Base-by-base conservation (phyloP, 2,113 vertebrate genomes). In the Notarius lentiginosus region DNA sequence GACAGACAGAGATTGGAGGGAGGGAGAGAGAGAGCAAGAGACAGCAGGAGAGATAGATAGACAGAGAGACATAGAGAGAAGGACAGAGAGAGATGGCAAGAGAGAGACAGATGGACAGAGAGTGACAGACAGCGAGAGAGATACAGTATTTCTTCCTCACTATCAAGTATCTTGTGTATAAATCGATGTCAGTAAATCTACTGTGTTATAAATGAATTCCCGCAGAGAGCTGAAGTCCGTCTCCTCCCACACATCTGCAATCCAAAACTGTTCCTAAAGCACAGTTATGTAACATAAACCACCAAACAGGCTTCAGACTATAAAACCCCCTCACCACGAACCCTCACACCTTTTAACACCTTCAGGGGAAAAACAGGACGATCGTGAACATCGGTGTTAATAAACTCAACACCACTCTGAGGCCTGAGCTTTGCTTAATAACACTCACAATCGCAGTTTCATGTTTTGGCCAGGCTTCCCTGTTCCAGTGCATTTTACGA, bases 241-340 rank as follows among this genome's bases (percentile, higher is more conserved):
- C 53, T 80, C 77, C 55, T 60, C 77, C 77, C 55, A 80, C 77
- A 80, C 27, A 80, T 80, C 55, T 80, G 77, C 55, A 56, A 34
- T 80, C 27, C 17, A 34, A 60, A 56, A 80, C 27, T 41, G 15
- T 30, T 60, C 30, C 53, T 80, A 34, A 80, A 34, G 55, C 77
- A 79, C 77, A 60, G 77, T 80, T 80, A 80, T 80, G 15, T 80
- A 80, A 80, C 53, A 58, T 5, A 9, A 79, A 55, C 75, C 49
- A 56, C 30, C 7, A 34, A 17, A 80, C 77, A 34, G 7, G 17
- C 27, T 34, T 47, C 49, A 51, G 75, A 77, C 24, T n/a, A n/a
- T 15, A 12, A 15, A 24, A n/a, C 47, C 0, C 4, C 20, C 73
- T 76, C 10, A 76, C 4, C n/a, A 18, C 53, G 17, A 27, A 79